These are phyloP conservation scores for Thereva nobilitata DNA, from an alignment of 2,888 invertebrate species.

Conservation along the genomic window DNA sequence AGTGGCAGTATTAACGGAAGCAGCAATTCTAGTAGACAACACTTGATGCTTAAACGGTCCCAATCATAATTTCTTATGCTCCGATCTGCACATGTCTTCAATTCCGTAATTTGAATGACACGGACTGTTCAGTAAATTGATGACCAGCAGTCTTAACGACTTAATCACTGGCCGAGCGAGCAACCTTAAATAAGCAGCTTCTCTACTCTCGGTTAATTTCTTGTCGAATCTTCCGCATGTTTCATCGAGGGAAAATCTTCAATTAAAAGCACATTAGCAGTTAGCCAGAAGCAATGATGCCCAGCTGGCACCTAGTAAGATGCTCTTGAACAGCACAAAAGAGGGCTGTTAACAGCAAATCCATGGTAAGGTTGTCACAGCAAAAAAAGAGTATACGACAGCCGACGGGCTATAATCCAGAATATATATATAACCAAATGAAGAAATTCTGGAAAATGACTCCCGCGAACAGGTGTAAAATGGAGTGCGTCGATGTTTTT, in stretches of 20 bases:
- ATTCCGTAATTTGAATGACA: slow-evolving; percentile 3
- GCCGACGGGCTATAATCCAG: too few species aligned
- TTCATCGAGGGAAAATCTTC: slow-evolving; percentile 23
- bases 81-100: too few species aligned
- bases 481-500: too few species aligned
- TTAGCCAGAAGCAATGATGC: slow-evolving; percentile 2
- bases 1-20: too few species aligned
- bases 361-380: too few species aligned
- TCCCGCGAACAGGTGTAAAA: too few species aligned
- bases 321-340: not conserved
- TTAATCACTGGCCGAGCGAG: slow-evolving; percentile 19
- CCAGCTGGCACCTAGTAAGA: not conserved
- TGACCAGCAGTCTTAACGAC: slow-evolving; percentile 17
- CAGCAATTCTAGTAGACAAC: too few species aligned
- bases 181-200: slow-evolving; percentile 17
- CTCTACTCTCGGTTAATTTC: slow-evolving; percentile 21
- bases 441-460: too few species aligned
- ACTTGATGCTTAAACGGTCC: too few species aligned
- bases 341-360: not conserved
- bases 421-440: too few species aligned
- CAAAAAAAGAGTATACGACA: too few species aligned
- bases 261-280: slow-evolving; percentile 39
- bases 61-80: too few species aligned
- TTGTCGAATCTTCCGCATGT: slow-evolving; percentile 35
- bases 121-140: not conserved